Evolutionary conservation across 64 coral and sea anemone species (phyloP).

Genomic region (Montipora foliosa): DNA sequence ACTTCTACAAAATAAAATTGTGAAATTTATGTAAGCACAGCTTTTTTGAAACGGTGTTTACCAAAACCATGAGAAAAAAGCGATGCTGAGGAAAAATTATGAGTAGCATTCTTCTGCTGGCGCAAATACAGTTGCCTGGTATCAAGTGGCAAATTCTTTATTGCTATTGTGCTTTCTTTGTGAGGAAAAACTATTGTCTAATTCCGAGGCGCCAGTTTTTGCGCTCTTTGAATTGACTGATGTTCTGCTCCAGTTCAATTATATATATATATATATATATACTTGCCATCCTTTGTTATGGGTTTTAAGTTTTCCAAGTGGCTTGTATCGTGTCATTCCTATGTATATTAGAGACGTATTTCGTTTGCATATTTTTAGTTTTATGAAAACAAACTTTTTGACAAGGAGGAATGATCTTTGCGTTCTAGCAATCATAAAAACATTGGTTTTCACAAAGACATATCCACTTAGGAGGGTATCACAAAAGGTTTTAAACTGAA

Average conservation of each 20-base stretch:
- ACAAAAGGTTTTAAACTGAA: neutral
- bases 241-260: neutral
- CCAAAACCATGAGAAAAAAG: neutral
- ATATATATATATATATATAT: neutral
- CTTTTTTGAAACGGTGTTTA: too few relatives aligned
- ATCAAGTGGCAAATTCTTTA: neutral
- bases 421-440: neutral
- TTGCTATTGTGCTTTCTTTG: neutral
- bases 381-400: neutral
- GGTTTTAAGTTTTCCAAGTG: neutral
- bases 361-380: slow-evolving; percentile 13
- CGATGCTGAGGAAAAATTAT: neutral
- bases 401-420: neutral
- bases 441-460: neutral
- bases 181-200: neutral
- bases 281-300: neutral
- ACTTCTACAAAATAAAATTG: too few relatives aligned
- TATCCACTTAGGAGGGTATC: neutral
- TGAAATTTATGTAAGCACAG: too few relatives aligned
- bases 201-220: neutral
- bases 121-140: slow-evolving; percentile 8
- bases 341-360: slow-evolving; percentile 23
- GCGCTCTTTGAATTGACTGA: neutral
- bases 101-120: neutral
- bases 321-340: slow-evolving; percentile 3